A percentile compares a stretch with the other conserved stretches of the same genome.
Conservation (phyloP, 2,888 invertebrate genomes). For the Tetanocera ferruginea region DNA sequence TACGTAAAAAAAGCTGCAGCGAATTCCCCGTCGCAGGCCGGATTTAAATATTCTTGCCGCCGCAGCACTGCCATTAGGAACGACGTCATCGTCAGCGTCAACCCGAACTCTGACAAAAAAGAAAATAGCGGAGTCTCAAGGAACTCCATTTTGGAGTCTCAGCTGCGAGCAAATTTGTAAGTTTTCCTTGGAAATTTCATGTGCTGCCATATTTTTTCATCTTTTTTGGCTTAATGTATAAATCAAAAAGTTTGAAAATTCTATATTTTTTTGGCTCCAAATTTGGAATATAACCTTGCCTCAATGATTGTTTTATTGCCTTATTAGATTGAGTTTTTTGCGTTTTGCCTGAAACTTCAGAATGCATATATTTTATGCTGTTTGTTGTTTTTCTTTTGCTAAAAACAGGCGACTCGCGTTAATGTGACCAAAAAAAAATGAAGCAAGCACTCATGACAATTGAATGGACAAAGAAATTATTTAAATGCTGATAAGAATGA, state of each 20-base stretch:
- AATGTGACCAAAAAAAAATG: too few species aligned
- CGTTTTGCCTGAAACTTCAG: neutral
- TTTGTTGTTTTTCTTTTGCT: too few species aligned
- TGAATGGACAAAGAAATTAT: too few species aligned
- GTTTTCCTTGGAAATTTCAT: neutral
- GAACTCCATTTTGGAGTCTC: conserved; percentile 13
- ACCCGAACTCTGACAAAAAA: neutral
- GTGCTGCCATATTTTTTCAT: neutral
- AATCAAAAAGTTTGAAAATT: neutral
- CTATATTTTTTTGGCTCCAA: neutral
- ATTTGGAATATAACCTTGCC: conserved; percentile 23
- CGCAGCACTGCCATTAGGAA: conserved; percentile 26
- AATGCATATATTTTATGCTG: neutral
- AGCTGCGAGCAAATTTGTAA: conserved; percentile 23
- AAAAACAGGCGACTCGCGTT: too few species aligned
- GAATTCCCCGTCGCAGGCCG: conserved; percentile 9
- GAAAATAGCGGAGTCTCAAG: conserved; percentile 18
- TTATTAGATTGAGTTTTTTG: conserved; percentile 4
- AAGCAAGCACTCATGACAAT: too few species aligned
- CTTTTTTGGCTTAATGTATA: neutral
- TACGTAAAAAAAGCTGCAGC: neutral
- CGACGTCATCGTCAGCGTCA: conserved; percentile 11
- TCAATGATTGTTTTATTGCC: neutral
- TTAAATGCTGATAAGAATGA: too few species aligned
- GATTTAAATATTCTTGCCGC: neutral